Evolutionary conservation across 2,888 invertebrate genomes (phyloP), one percentile per base, ranked within the genome.

Genomic region (Stenodera caucasica): DNA sequence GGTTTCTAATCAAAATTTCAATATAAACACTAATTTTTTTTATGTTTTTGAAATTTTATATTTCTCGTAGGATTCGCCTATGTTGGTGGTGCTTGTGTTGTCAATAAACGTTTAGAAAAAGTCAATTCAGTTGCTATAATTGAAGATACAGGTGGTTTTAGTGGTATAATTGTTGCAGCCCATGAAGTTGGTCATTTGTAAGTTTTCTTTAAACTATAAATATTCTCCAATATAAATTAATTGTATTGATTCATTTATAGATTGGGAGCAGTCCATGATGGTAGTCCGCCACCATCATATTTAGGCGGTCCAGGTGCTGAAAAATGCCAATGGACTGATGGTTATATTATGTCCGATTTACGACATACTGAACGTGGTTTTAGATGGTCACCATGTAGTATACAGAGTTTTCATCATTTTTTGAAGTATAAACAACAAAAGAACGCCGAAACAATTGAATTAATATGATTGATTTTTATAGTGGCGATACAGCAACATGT

Each of bases 171-270:
- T 76, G 96, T 96, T 1, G 96, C 96, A 61, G 96, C 96, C 68
- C 96, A 96, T 80, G 96, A 96, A 90, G 94, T 96, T 71, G 96
- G 96, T 72, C 96, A 96, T 85, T 87, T 96, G 95, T 96, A 86
- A 91, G 94, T 88, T 64, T 30, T 40, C n/a, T 21, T 40, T 15
- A 45, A 57, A 30, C 0, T 53, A 56, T 29, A 8, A 14, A 11
- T 26, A 26, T 26, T 26, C 26, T 12, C 12, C 14, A 37, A 59
- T 12, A 40, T 15, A 35, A 49, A 23, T 23, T 26, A 6, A 26
- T 37, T 37, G 5, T 51, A 40, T 14, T 30, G n/a, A n/a, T n/a
- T n/a, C n/a, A n/a, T n/a, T 61, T 65, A 8, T 76, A 96, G 96
- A 79, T 81, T 96, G 78, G 96, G 96, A 64, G 95, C 96, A 72